Evolutionary conservation across 2,888 invertebrate genomes (phyloP), one percentile per base, ranked within the genome.

Genomic region (Amiota mariae): DNA sequence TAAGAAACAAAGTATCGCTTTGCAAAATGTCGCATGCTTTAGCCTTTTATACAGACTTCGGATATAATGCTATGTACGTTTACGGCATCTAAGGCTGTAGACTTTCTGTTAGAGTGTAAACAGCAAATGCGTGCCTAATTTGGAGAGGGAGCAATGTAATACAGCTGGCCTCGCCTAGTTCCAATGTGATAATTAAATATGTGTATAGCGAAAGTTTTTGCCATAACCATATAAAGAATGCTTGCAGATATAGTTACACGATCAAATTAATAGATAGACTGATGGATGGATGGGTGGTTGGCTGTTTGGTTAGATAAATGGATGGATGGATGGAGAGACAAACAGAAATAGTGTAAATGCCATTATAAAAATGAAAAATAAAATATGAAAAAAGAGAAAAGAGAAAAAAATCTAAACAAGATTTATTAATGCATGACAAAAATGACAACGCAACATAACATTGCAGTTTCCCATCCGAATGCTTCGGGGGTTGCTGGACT

Each of bases 161-260:
- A 54, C 4, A 54, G 13, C 6, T 54, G 56, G 15, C 15, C 13
- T 36, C 36, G 36, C 36, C 36, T 36, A 64, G 64, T 20, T n/a
- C 51, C 54, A 49, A 67, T 46, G 67, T 71, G 71, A 61, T 71
- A 71, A 71, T 71, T 71, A 71, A 61, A 71, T 71, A 71, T 71
- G 70, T 70, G 56, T 56, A 47, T 59, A 59, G 71, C 59, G 71
- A 71, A 71, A 71, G 61, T 71, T 57, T 59, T 51, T 68, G n/a
- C 54, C 63, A 24, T n/a, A 6, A 20, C 51, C 67, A 68, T 51
- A 68, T 68, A 54, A 24, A 68, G 51, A 36, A 36, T 36, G 36
- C 36, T 36, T 36, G 36, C 36, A 36, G 36, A 36, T 36, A 36
- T 36, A 36, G 36, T 36, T 36, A 36, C 36, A 36, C 36, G 36